Base-by-base conservation (phyloP, 2,888 invertebrate species). In the Amblyjoppa proteus region DNA sequence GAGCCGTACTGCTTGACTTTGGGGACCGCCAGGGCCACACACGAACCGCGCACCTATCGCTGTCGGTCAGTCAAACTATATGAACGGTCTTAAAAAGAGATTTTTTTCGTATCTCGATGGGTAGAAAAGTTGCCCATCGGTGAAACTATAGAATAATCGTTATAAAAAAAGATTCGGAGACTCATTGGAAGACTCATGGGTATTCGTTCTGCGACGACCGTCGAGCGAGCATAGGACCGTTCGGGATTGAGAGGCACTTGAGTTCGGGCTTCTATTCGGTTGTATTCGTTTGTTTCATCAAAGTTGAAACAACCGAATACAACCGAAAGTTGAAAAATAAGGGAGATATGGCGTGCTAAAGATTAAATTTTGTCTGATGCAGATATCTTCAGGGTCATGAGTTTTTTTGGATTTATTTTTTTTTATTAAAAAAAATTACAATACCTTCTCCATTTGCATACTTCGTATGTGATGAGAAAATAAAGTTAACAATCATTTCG, bases 121-220 rank as follows among this genome's bases (percentile, higher is more conserved):
- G 64, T 34, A 2, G 64, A 64, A 31, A 64, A 64, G 64, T 64
- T 64, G n/a, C 34, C 64, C 61, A 51, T 41, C 5, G 3, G 20
- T 75, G 6, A 34, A 34, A 20, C 16, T 16, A 28, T 45, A 73
- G 11, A 16, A 28, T 25, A 9, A 28, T 20, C 41, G 13, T 56
- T 34, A 16, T 51, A 58, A 49, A 45, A 34, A 76, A 66, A 66
- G 51, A 34, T 76, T 76, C 38, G 13, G 51, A 38, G 38, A 11
- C 51, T 3, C 13, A 38, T 31, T 41, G 16, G 34, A 76, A 51
- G 34, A 25, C 20, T 49, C 41, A 45, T 34, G 5, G 28, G 13
- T 31, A 64, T 53, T 76, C 75, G 49, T 76, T 66, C 20, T 51
- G 4, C 38, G 38, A 51, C 51, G 51, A 20, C 51, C 51, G 25